A percentile compares a stretch with the other conserved stretches of the same genome.
Evolutionary conservation across 2,888 invertebrate genomes (phyloP).

Genomic region (Dicyrtomina minuta): DNA sequence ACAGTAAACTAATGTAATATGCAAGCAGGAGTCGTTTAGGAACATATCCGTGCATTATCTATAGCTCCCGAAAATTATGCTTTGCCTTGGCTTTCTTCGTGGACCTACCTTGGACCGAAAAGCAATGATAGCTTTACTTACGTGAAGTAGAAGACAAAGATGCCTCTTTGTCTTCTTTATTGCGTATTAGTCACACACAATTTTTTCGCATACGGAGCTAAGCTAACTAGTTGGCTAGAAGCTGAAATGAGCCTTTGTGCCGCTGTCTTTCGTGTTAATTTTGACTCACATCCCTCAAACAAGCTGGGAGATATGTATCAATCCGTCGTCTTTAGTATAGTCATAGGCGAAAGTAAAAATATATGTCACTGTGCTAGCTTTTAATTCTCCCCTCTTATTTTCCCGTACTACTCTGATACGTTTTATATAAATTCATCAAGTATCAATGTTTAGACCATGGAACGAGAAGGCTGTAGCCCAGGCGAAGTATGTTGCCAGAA

Average conservation of each 20-base stretch:
- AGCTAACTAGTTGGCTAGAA: too few relatives aligned
- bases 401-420: neutral
- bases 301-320: slow-evolving; percentile 17
- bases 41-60: neutral
- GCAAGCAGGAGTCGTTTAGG: too few relatives aligned
- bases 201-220: neutral
- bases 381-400: slow-evolving; percentile 11
- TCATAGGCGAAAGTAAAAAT: neutral
- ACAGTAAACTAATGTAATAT: neutral
- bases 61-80: slow-evolving; percentile 14
- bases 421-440: too few relatives aligned
- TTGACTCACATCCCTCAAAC: slow-evolving; percentile 15
- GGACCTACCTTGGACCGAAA: neutral
- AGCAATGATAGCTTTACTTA: slow-evolving; percentile 6
- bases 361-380: slow-evolving; percentile 27
- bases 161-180: slow-evolving; percentile 17
- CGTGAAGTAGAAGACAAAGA: slow-evolving; percentile 10
- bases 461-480: too few relatives aligned
- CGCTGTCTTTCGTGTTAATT: neutral
- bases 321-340: neutral
- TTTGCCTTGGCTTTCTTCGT: neutral
- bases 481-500: neutral
- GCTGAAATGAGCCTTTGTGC: too few relatives aligned
- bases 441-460: too few relatives aligned
- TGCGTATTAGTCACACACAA: slow-evolving; percentile 23